Evolutionary conservation across 2,888 invertebrate genomes (phyloP).

Genomic region (Athalia cordata): DNA sequence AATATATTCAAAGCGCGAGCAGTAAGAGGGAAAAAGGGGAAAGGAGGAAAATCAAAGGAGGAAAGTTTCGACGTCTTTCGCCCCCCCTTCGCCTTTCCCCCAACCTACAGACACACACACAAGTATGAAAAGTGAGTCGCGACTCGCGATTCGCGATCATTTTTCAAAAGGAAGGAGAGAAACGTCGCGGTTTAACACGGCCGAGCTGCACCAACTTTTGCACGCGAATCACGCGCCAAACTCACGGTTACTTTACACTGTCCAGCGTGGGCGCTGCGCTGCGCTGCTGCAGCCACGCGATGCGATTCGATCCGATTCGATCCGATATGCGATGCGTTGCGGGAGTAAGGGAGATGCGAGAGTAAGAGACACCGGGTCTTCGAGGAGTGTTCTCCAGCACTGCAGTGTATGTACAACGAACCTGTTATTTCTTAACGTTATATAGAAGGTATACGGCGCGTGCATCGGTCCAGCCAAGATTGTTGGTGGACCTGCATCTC

Average conservation of each 20-base stretch:
- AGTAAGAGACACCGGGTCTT: constrained; percentile 20
- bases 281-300: constrained; percentile 48
- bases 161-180: constrained; percentile 36
- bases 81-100: no score
- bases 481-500: constrained; percentile 27
- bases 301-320: no score
- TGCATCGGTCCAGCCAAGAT: constrained; percentile 12
- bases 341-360: constrained; percentile 11
- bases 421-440: constrained; percentile 67
- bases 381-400: constrained; percentile 4
- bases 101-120: no score
- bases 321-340: not conserved
- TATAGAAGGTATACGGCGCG: constrained; percentile 13
- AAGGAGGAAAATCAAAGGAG: no score
- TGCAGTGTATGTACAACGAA: constrained; percentile 54
- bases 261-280: constrained; percentile 49
- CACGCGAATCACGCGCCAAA: constrained; percentile 39
- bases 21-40: no score
- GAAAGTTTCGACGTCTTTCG: no score
- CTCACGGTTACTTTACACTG: constrained; percentile 15
- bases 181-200: not conserved
- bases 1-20: no score
- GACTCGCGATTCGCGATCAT: constrained; percentile 1
- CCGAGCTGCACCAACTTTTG: constrained; percentile 10
- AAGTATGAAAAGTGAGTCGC: not conserved